Base-by-base conservation (phyloP, 2,797 vertebrate genomes). In the Argyrosomus regius region DNA sequence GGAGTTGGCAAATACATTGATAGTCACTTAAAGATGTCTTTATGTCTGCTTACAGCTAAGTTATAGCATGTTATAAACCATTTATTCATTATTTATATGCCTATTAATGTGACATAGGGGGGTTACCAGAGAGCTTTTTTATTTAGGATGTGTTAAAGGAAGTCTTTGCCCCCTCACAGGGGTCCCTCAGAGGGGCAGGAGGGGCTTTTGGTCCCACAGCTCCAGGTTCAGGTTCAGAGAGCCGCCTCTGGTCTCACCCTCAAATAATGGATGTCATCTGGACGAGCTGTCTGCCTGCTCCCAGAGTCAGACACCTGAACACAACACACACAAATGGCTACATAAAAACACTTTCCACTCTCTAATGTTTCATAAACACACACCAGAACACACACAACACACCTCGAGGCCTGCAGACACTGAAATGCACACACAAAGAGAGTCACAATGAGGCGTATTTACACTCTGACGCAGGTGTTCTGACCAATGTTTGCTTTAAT, bases 401-500 rank as follows among this genome's bases (percentile, higher is more conserved):
- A 54, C 87, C 89, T 69, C 13, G 3, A 62, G 54, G 41, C 62
- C 78, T 41, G 59, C 60, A 70, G 59, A 72, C 62, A 60, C 58
- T 26, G 26, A 67, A 16, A 49, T 16, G 26, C 16, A 17, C 54
- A 69, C 50, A 82, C 50, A 73, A 45, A 72, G 52, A 79, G 28
- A 16, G 49, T 45, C 72, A 85, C 85, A 89, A 17, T 79, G 72
- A 76, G 20, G n/a, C 10, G 24, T 84, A 54, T 95, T 74, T 94
- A 96, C 96, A 95, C 91, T 91, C 94, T 96, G 82, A 98, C 94
- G 46, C 95, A 96, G 0, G 90, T 80, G 69, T 91, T 95, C 1
- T 78, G 75, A 81, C 81, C 83, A 0, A 88, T 95, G 86, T 94
- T 91, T 80, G 95, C 77, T 77, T 92, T 94, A 85, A 88, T 82